Evolutionary conservation across 30 jellyfish, hydroid and myxozoan species (phyloP), one percentile per base, ranked within the genome.

Genomic region (Cassiopea xamachana): DNA sequence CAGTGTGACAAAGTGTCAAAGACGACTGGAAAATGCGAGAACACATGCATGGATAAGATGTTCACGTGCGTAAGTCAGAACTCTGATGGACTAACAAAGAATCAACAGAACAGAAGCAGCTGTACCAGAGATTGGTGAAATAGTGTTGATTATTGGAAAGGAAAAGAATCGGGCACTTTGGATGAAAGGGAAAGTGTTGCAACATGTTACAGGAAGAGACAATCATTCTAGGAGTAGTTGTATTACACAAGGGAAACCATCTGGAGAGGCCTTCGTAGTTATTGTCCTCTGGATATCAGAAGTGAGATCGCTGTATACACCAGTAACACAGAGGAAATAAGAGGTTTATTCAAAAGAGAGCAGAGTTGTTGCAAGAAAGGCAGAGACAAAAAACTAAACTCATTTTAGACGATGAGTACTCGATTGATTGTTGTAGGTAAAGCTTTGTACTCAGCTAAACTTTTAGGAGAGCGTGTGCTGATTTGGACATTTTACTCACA

Each of bases 121-220:
- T 50, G 77, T 49, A 60, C 92, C 87, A 73, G 80, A 51, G n/a
- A 60, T 86, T 74, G 89, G 89, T 62, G 94, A 86, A 75, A 60
- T 86, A 46, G 81, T 86, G 69, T 81, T 86, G 73, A 60, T 86
- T 46, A 73, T 61, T 44, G 94, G 94, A 39, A 89, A 76, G 74
- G 84, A 76, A 44, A 59, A 77, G 83, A 86, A 75, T 69, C 73
- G 83, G 44, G 89, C 83, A 48, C 72, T 70, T 27, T 86, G 88
- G 94, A 86, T 74, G 88, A 86, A 86, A 74, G 94, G 89, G n/a
- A 86, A 51, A 75, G 94, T 86, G 72, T 14, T 74, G 62, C 81
- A 76, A 46, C 94, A 70, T 44, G 82, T 86, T 1, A 75, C 75
- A 62, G 94, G 94, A 59, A 75, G 73, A 46, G 94, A 86, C 76